These are phyloP conservation scores for Orthosia gracilis DNA, from an alignment of 2,888 invertebrate genomes.

Conservation along the genomic window DNA sequence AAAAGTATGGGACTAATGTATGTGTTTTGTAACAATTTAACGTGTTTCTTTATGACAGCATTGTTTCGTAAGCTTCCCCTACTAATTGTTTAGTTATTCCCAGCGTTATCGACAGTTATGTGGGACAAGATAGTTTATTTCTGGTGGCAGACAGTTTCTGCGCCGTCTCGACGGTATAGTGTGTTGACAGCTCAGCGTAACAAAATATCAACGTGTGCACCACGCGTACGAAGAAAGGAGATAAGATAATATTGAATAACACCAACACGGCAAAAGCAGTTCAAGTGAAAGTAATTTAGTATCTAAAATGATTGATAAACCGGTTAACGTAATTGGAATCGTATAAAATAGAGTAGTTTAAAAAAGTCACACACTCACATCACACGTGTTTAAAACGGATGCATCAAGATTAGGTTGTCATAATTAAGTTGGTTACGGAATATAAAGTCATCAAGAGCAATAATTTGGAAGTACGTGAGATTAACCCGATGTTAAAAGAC, in stretches of 20 bases:
- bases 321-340: slow-evolving; percentile 10
- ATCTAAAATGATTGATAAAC: slow-evolving; percentile 33
- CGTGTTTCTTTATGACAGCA: slow-evolving; percentile 64
- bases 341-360: slow-evolving; percentile 11
- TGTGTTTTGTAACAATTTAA: slow-evolving; percentile 57
- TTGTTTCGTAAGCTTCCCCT: slow-evolving; percentile 69
- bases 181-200: slow-evolving; percentile 72
- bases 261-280: slow-evolving; percentile 48
- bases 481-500: slow-evolving; percentile 37
- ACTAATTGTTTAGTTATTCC: slow-evolving; percentile 78
- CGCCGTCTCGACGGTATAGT: slow-evolving; percentile 66
- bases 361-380: slow-evolving; percentile 33
- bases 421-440: slow-evolving; percentile 61
- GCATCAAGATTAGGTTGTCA: slow-evolving; percentile 40
- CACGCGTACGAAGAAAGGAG: slow-evolving; percentile 53
- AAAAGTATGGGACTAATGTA: slow-evolving; percentile 28
- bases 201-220: slow-evolving; percentile 61
- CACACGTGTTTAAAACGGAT: slow-evolving; percentile 27
- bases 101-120: slow-evolving; percentile 79
- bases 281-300: slow-evolving; percentile 52
- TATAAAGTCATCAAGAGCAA: slow-evolving; percentile 63
- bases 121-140: slow-evolving; percentile 84
- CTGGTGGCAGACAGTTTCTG: slow-evolving; percentile 77
- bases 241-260: slow-evolving; percentile 65
- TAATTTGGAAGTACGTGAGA: slow-evolving; percentile 38